Conservation (phyloP, 2,113 vertebrate species). For the Dipodomys ordii region DNA sequence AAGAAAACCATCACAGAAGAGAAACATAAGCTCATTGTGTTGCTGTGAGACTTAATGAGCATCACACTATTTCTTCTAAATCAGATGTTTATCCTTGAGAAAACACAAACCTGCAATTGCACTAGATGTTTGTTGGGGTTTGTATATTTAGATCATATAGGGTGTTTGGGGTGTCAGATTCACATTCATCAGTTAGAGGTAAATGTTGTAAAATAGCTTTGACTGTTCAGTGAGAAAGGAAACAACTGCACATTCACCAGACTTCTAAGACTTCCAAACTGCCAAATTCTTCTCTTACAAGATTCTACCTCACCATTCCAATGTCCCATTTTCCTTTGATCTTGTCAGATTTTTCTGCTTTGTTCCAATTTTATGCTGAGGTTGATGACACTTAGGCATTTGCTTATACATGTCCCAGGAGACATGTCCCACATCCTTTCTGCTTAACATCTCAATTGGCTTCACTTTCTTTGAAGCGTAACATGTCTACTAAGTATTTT, state of each 20-base stretch:
- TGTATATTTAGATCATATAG: background rate
- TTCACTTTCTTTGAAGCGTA: background rate
- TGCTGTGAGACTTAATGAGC: background rate
- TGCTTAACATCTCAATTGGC: background rate
- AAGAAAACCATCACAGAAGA: background rate
- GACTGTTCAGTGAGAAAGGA: background rate
- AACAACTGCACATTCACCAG: background rate
- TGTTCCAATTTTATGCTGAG: background rate
- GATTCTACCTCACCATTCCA: background rate
- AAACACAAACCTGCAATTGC: background rate
- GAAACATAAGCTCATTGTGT: background rate
- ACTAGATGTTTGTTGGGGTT: background rate
- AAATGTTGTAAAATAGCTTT: background rate
- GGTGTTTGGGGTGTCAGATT: background rate
- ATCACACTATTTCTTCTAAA: slow-evolving; percentile 1
- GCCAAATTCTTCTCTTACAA: background rate
- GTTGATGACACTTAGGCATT: background rate
- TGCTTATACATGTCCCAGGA: background rate
- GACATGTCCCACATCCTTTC: background rate
- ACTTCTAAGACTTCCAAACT: background rate
- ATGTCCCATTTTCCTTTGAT: background rate
- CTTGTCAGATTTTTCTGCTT: background rate
- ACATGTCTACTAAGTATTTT: background rate
- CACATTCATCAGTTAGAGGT: background rate
- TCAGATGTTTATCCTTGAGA: slow-evolving; percentile 8